phyloP scores from a whole-genome alignment of 2,888 invertebrate genomes.

The Melieria crassipennis region DNA sequence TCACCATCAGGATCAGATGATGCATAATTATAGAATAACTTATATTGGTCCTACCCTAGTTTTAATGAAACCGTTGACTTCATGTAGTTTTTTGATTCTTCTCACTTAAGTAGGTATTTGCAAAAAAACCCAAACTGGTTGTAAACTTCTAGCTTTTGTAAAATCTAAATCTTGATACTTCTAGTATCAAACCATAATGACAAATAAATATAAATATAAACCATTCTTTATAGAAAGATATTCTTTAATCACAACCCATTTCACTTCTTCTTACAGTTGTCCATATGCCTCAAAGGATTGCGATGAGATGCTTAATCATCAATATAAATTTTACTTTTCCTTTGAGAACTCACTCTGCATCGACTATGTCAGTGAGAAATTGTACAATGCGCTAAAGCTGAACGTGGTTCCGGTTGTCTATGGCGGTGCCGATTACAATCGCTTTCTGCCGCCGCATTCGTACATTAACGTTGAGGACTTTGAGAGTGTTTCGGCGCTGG shows the following conservation, averaged over 20 bases:
- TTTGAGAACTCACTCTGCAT: slow-evolving; percentile 77
- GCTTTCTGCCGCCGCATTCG: slow-evolving; percentile 71
- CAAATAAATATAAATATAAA: too few species aligned
- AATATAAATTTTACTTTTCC: slow-evolving; percentile 75
- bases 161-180: too few species aligned
- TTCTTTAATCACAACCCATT: neutral
- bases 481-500: slow-evolving; percentile 69
- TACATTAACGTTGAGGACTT: slow-evolving; percentile 75
- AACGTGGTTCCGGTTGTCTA: slow-evolving; percentile 73
- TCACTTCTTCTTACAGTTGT: slow-evolving; percentile 52
- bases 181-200: too few species aligned
- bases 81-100: too few species aligned
- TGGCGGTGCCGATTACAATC: slow-evolving; percentile 73
- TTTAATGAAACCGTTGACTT: too few species aligned
- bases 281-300: slow-evolving; percentile 57
- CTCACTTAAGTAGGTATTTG: too few species aligned
- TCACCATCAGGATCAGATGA: too few species aligned
- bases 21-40: too few species aligned
- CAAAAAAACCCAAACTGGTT: too few species aligned
- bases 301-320: slow-evolving; percentile 63
- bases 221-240: too few species aligned
- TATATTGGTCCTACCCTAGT: too few species aligned
- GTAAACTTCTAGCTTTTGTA: too few species aligned
- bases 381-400: slow-evolving; percentile 53
- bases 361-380: slow-evolving; percentile 77